Base-by-base conservation (phyloP, 1,140 invertebrate genomes). In the Mercenaria mercenaria region DNA sequence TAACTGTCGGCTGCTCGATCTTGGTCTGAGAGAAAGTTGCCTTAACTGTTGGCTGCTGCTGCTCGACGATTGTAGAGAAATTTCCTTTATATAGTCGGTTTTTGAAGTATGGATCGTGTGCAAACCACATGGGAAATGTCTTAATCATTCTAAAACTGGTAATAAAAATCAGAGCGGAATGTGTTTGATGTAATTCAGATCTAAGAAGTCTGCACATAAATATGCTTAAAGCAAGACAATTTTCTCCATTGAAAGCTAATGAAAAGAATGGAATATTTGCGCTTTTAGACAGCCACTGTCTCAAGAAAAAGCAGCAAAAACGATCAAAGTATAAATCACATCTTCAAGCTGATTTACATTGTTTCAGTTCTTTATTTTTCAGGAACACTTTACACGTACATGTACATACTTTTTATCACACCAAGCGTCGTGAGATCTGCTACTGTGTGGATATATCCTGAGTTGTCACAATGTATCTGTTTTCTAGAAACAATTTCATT, bases 401-500 rank as follows among this genome's bases (percentile, higher is more conserved):
- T n/a, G n/a, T n/a, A n/a, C n/a, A n/a, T n/a, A n/a, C n/a, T n/a
- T n/a, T n/a, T n/a, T n/a, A n/a, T n/a, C n/a, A n/a, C n/a, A n/a
- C n/a, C n/a, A n/a, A n/a, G n/a, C n/a, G n/a, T n/a, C n/a, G n/a
- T n/a, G n/a, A n/a, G n/a, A n/a, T n/a, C n/a, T n/a, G n/a, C n/a
- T n/a, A n/a, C n/a, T n/a, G n/a, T n/a, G n/a, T n/a, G n/a, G n/a
- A n/a, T n/a, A n/a, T n/a, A n/a, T 47, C 43, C 43, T 6, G 1
- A n/a, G 11, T 50, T 77, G 74, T 52, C 43, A 77, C n/a, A 0
- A 10, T 10, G 8, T 13, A 72, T 29, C 47, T 79, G 43, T 50
- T 79, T 79, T 79, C 72, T 32, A 34, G 10, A n/a, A 50, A 79
- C 32, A 37, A 32, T 20, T 52, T 79, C 43, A 79, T 79, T 50